Evolutionary conservation across 2,888 invertebrate species (phyloP), one percentile per base, ranked within the genome.

Genomic region (Amphipyra tragopoginis): DNA sequence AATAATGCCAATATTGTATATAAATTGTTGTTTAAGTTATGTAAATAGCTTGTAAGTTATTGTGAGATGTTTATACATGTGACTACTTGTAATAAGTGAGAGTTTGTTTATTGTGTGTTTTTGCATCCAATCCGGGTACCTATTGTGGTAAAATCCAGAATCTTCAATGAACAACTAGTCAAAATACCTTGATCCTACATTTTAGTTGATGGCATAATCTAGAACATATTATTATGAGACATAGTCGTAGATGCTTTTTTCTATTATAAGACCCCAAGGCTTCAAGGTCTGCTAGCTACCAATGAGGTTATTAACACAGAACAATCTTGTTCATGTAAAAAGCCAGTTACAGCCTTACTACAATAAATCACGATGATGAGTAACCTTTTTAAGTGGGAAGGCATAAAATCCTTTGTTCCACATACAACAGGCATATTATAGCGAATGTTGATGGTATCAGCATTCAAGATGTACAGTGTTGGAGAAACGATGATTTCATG

Each of bases 401-500:
- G 26, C 47, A 39, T 26, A 43, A 45, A 39, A 51, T 58, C 54
- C 53, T 63, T 76, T 72, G 72, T 74, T 64, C 67, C 42, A 44
- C 21, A 53, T 13, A 49, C 29, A 43, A 39, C 55, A 26, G 62
- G 6, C 11, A 48, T 45, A 26, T 15, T 38, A 26, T 43, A 65
- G 43, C 33, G 9, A 43, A 60, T 54, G 43, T 26, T 40, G 72
- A 74, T 74, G 29, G 21, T 64, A 74, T 75, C 76, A 55, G 66
- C 51, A 57, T 75, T 64, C 40, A 64, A 60, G 63, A 53, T 36
- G 57, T 7, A 59, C 38, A 50, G 54, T 58, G 62, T 66, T 63
- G 64, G 39, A 59, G 59, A 61, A 76, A 65, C 61, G 59, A 72
- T 75, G 58, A 74, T 66, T 74, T 67, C 74, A 75, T 40, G 67